These are phyloP conservation scores for Aeoliscus strigatus DNA, from an alignment of 2,797 vertebrate species.

Conservation along the genomic window DNA sequence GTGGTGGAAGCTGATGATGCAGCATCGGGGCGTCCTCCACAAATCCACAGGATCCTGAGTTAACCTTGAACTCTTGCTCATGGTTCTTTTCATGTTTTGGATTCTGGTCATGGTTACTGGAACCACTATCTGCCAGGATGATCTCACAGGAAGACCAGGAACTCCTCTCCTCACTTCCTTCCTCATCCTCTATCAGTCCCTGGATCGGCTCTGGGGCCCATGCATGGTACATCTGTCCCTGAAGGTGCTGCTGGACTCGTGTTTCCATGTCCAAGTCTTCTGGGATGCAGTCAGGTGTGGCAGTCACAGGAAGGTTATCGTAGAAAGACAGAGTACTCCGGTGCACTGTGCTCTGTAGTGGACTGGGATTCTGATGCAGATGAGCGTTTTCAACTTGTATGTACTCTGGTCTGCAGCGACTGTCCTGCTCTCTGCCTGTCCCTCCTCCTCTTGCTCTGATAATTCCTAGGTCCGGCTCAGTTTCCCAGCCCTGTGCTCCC, in stretches of 20 bases:
- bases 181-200: slow-evolving; percentile 25
- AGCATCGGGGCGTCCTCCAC: slow-evolving; percentile 6
- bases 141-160: slow-evolving; percentile 67
- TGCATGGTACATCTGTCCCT: slow-evolving; percentile 18
- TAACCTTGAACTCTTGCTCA: slow-evolving; percentile 42
- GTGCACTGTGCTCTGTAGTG: slow-evolving; percentile 50
- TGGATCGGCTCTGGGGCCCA: slow-evolving; percentile 30
- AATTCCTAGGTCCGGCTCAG: slow-evolving; percentile 25
- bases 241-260: slow-evolving; percentile 29
- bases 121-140: slow-evolving; percentile 33
- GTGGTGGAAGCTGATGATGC: slow-evolving; percentile 8
- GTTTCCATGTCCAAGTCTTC: slow-evolving; percentile 47
- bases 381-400: slow-evolving; percentile 30
- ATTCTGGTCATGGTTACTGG: slow-evolving; percentile 34
- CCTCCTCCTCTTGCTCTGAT: slow-evolving; percentile 44
- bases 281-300: slow-evolving; percentile 28
- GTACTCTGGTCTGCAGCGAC: slow-evolving; percentile 31
- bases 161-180: slow-evolving; percentile 40
- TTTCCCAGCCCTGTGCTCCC: slow-evolving; percentile 47
- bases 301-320: slow-evolving; percentile 59
- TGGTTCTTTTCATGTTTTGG: slow-evolving; percentile 28
- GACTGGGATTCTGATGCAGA: slow-evolving; percentile 37
- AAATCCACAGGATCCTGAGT: slow-evolving; percentile 41
- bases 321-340: slow-evolving; percentile 69
- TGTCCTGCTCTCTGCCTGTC: slow-evolving; percentile 31